Base-by-base conservation (phyloP, 1,140 invertebrate species). In the Pararge aegeria region DNA sequence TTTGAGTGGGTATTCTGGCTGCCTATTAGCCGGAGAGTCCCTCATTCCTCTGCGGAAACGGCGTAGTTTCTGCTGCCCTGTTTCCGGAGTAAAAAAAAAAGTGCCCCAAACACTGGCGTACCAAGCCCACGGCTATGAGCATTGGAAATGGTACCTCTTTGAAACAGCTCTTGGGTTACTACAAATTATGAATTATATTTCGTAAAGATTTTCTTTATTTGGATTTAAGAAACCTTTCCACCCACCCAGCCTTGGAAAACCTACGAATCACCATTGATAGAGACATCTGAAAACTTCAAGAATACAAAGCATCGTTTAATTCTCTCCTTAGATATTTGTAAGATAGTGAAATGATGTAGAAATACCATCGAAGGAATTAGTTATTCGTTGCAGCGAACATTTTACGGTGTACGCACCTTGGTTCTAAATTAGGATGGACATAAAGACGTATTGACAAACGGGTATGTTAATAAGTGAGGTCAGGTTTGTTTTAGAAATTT, bases 301-400 rank as follows among this genome's bases (percentile, higher is more conserved):
- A 19, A 46, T 46, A 46, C 18, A 15, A 46, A 46, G 19, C 18
- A 20, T 20, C 19, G 12, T 15, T 20, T 46, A 46, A 20, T 46
- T 20, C 18, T 42, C 38, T 16, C 38, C 13, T 20, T 12, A 16
- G 42, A 46, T 46, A 20, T 46, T 46, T 46, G 16, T 46, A 20
- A 46, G 42, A 46, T 46, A 46, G 42, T 46, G 42, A 46, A 46
- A 46, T 20, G 42, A 46, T 46, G 15, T 46, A 20, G 42, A 46
- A 46, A 46, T 20, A 46, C 42, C 42, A 20, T 46, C 6, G 12
- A 46, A 19, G 15, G 42, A 46, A 46, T 46, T 46, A n/a, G 19
- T 12, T 20, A 46, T 46, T 46, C 42, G 9, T 46, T 20, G 38
- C 38, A 6, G 12, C 38, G 7, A 15, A n/a, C 12, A 46, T 46